Evolutionary conservation across 2,797 vertebrate genomes (phyloP).

Genomic region (Sebastes kiyomatsui): DNA sequence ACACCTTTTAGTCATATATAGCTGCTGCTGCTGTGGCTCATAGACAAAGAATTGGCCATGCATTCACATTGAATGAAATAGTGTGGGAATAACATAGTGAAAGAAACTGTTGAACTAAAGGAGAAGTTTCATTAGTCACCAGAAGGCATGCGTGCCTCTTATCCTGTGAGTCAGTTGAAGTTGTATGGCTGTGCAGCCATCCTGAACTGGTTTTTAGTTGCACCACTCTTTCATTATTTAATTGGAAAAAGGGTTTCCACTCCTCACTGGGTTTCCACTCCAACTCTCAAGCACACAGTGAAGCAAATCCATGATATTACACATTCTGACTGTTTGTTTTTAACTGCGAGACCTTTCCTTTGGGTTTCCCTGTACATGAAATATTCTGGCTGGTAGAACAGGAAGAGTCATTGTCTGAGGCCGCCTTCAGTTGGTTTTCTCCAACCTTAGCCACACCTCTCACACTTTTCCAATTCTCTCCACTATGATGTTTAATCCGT

Average conservation of each 20-base stretch:
- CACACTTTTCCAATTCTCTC: constrained; percentile 53
- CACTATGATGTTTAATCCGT: constrained; percentile 28
- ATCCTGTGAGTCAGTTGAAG: constrained; percentile 35
- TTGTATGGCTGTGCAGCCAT: constrained; percentile 71
- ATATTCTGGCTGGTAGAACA: constrained; percentile 49
- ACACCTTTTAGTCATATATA: background rate
- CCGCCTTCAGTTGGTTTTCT: constrained; percentile 26
- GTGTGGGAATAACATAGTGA: background rate
- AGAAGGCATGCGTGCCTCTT: constrained; percentile 18
- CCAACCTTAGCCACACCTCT: constrained; percentile 53
- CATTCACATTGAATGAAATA: background rate
- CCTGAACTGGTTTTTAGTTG: constrained; percentile 85
- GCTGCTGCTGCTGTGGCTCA: background rate
- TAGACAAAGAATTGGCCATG: background rate
- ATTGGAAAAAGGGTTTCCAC: constrained; percentile 85
- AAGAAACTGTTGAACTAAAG: background rate
- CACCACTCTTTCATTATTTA: constrained; percentile 88
- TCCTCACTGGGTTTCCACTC: constrained; percentile 71
- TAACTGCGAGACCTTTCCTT: background rate
- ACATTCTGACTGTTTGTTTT: background rate
- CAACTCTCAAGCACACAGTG: background rate
- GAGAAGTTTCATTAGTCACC: constrained; percentile 8
- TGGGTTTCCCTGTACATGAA: background rate
- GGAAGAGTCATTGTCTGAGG: constrained; percentile 68
- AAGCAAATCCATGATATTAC: constrained; percentile 25